Evolutionary conservation across 2,113 vertebrate species (phyloP).

Genomic region (Catharus bicknelli): DNA sequence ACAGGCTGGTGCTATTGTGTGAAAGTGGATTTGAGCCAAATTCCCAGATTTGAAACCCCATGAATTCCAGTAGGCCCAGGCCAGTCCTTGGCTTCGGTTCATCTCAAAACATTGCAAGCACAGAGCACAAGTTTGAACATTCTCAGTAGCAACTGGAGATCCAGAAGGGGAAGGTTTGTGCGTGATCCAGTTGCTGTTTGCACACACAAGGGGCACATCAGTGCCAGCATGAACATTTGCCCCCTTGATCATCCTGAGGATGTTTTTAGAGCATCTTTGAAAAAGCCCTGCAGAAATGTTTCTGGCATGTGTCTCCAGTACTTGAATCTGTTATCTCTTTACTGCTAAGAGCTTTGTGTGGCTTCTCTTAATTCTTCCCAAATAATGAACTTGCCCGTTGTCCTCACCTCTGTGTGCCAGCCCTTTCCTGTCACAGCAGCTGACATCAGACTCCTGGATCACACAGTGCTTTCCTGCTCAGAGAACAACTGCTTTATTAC

Average conservation of each 20-base stretch:
- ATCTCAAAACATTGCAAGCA: neutral
- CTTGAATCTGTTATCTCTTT: neutral
- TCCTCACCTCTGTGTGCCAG: neutral
- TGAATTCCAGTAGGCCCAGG: neutral
- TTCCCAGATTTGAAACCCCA: slow-evolving; percentile 19
- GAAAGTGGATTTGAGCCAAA: slow-evolving; percentile 25
- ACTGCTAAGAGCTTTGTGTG: neutral
- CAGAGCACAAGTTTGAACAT: neutral
- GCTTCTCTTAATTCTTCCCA: neutral
- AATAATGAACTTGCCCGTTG: neutral
- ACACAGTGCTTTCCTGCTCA: neutral
- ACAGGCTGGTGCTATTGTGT: neutral
- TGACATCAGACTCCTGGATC: neutral
- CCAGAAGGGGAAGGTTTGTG: neutral
- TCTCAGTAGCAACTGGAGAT: neutral
- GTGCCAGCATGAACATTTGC: neutral
- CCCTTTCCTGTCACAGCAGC: neutral
- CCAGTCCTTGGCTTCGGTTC: neutral
- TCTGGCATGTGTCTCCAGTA: neutral
- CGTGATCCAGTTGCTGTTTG: neutral
- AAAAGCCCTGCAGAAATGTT: neutral
- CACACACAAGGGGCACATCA: neutral
- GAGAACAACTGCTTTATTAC: neutral
- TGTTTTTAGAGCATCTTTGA: neutral
- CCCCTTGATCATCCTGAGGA: neutral